Conservation (phyloP, 2,888 invertebrate genomes). For the Hydrotaea diabolus region DNA sequence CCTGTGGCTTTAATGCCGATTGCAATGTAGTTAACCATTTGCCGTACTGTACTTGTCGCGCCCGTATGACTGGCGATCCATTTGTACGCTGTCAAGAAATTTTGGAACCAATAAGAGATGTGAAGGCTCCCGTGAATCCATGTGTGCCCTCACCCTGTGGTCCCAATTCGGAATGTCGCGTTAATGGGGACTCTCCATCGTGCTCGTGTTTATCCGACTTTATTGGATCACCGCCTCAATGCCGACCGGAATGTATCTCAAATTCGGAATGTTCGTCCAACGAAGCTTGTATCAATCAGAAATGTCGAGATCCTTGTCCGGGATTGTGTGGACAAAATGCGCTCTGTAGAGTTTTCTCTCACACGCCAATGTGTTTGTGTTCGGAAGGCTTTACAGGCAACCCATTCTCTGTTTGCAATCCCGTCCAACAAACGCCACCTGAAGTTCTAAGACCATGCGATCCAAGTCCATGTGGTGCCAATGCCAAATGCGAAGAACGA, state of each 20-base stretch:
- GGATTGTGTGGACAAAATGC: slow-evolving; percentile 84
- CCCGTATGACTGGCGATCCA: slow-evolving; percentile 86
- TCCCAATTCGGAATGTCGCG: slow-evolving; percentile 85
- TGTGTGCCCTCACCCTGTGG: slow-evolving; percentile 88
- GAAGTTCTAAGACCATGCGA: slow-evolving; percentile 80
- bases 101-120: slow-evolving; percentile 72
- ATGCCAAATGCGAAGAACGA: slow-evolving; percentile 88
- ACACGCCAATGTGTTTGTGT: slow-evolving; percentile 84
- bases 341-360: slow-evolving; percentile 83
- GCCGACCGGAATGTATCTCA: slow-evolving; percentile 85
- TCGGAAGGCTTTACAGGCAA: slow-evolving; percentile 83
- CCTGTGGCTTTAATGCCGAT: slow-evolving; percentile 86
- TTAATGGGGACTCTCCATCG: slow-evolving; percentile 79
- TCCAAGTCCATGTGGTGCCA: slow-evolving; percentile 84
- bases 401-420: slow-evolving; percentile 82
- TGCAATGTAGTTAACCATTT: slow-evolving; percentile 89
- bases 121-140: slow-evolving; percentile 80
- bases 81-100: slow-evolving; percentile 83
- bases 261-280: slow-evolving; percentile 84
- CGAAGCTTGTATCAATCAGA: slow-evolving; percentile 83
- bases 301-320: slow-evolving; percentile 84
- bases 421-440: slow-evolving; percentile 80
- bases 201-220: slow-evolving; percentile 84
- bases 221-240: slow-evolving; percentile 85
- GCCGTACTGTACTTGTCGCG: slow-evolving; percentile 86